phyloP scores from a whole-genome alignment of 2,888 invertebrate species.

The Ametastegia equiseti region DNA sequence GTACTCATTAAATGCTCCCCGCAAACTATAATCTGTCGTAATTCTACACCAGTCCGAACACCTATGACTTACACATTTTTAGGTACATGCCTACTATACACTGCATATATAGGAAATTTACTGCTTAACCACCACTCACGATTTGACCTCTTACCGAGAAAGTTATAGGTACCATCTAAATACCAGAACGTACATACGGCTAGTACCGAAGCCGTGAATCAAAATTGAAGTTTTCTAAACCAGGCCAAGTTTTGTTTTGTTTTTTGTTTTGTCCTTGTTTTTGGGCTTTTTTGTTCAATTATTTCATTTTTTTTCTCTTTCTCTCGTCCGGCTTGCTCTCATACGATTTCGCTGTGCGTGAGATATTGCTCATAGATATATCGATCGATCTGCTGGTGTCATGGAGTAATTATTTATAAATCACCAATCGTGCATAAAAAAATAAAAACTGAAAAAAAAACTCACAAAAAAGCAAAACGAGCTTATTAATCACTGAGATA shows the following conservation, averaged over 20 bases:
- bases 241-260: neutral
- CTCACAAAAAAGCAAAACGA: too few relatives aligned
- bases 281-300: neutral
- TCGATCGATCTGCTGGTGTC: neutral
- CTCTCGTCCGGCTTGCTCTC: neutral
- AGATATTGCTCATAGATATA: neutral
- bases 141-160: conserved; percentile 1
- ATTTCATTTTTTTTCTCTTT: neutral
- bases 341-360: neutral
- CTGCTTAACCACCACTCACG: neutral
- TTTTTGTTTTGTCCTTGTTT: neutral
- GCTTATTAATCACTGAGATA: neutral
- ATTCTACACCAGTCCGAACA: neutral
- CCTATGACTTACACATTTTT: neutral
- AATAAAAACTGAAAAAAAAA: too few relatives aligned
- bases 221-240: conserved; percentile 4
- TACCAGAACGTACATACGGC: neutral
- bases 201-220: neutral
- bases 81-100: neutral
- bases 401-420: neutral
- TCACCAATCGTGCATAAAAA: neutral
- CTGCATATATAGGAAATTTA: neutral
- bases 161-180: neutral
- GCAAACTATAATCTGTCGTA: neutral
- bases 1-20: neutral